Percentiles rank a stretch among this genome's conserved stretches.
Evolutionary conservation across 1,140 invertebrate genomes (phyloP).

Genomic region (Zeugodacus cucurbitae): DNA sequence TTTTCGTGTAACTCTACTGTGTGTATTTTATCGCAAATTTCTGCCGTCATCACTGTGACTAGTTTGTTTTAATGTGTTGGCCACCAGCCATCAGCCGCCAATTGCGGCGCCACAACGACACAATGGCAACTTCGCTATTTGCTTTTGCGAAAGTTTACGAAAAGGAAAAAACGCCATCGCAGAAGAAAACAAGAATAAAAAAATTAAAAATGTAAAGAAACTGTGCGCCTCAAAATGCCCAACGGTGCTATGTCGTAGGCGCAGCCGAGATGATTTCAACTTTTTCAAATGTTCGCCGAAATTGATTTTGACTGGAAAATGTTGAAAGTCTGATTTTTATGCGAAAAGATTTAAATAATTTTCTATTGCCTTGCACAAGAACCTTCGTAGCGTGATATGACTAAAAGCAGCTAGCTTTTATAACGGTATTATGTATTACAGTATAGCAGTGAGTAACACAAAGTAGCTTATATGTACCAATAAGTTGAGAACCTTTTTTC

Average conservation of each 20-base stretch:
- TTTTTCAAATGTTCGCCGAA: neutral
- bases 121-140: neutral
- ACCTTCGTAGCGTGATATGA: accelerated
- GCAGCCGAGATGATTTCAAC: neutral
- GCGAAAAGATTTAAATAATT: neutral
- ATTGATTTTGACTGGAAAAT: conserved; percentile 11
- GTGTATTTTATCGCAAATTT: neutral
- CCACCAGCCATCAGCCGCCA: neutral
- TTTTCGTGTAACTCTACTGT: neutral
- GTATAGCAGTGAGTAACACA: neutral
- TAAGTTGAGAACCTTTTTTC: neutral
- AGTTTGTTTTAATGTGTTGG: conserved; percentile 17
- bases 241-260: neutral
- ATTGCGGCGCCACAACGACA: conserved; percentile 20
- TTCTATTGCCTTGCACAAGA: neutral
- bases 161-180: neutral
- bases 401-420: too few relatives aligned
- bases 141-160: neutral
- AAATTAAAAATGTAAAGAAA: neutral
- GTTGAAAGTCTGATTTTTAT: neutral
- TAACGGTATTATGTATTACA: neutral
- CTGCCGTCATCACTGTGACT: neutral
- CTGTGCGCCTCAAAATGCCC: neutral
- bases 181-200: neutral
- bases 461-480: neutral